Percentiles rank a stretch among this genome's conserved stretches.
Evolutionary conservation across 64 coral and sea anemone genomes (phyloP).

Genomic region (Porites australiensis): DNA sequence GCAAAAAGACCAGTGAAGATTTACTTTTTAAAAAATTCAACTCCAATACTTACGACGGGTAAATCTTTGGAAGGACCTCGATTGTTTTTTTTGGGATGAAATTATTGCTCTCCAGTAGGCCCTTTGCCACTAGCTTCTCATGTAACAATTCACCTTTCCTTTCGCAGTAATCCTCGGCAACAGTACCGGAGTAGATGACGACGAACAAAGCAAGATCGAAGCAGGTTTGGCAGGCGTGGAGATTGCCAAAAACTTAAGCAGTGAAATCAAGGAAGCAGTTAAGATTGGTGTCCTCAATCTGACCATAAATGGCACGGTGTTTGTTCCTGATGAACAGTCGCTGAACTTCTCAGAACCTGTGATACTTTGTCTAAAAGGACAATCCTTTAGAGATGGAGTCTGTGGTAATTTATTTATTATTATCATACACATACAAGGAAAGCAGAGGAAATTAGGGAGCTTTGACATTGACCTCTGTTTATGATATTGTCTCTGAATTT

Average conservation of each 20-base stretch:
- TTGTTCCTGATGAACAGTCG: not conserved
- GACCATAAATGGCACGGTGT: conserved; percentile 35
- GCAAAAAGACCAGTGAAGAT: no score
- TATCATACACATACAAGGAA: not conserved
- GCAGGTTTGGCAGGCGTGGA: not conserved
- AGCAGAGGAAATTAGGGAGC: no score
- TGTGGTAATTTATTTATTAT: conserved; percentile 40
- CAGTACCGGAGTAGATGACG: conserved; percentile 1
- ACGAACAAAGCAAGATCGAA: not conserved
- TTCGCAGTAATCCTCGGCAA: not conserved
- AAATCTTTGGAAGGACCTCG: no score
- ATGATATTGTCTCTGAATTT: no score
- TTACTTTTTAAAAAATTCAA: no score
- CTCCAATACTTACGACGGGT: no score
- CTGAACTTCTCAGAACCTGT: conserved; percentile 28
- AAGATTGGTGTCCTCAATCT: conserved; percentile 45
- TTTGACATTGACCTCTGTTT: no score
- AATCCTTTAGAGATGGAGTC: conserved; percentile 27
- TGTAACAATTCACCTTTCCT: not conserved
- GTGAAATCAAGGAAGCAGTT: not conserved
- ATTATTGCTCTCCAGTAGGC: no score
- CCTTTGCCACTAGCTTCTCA: not conserved
- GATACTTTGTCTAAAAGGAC: conserved; percentile 1
- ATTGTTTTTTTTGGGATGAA: no score
- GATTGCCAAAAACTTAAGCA: conserved; percentile 26